Percentiles rank a stretch among this genome's conserved stretches.
These are phyloP conservation scores for Callochromis pleurospilus DNA, from an alignment of 2,113 vertebrate species.

Conservation along the genomic window DNA sequence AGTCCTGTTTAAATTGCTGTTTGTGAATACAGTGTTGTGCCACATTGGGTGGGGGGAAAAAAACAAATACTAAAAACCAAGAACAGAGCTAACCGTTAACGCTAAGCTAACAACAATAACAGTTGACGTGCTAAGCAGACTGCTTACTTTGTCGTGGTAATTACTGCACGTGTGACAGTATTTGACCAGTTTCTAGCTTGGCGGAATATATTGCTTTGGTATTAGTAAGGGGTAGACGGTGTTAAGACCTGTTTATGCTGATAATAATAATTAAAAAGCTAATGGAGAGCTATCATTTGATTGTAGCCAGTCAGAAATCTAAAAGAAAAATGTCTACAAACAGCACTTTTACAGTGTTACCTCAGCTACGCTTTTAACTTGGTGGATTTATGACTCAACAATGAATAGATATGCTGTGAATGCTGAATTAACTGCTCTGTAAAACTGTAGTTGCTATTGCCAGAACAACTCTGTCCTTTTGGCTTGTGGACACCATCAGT, in stretches of 20 bases:
- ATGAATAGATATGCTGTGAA: background rate
- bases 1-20: background rate
- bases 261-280: background rate
- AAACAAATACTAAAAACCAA: background rate
- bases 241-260: background rate
- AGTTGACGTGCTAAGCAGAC: background rate
- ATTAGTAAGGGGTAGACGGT: background rate
- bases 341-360: background rate
- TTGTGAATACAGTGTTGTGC: background rate
- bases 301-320: background rate
- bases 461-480: background rate
- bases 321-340: background rate
- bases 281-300: conserved; percentile 7
- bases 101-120: conserved; percentile 6
- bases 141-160: background rate
- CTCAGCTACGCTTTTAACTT: background rate
- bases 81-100: background rate
- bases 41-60: background rate
- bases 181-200: background rate
- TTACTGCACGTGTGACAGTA: background rate
- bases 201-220: background rate
- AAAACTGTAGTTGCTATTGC: background rate
- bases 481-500: background rate
- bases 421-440: background rate
- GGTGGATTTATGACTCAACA: background rate